Base-by-base conservation (phyloP, 2,888 invertebrate genomes). In the Phania funesta region DNA sequence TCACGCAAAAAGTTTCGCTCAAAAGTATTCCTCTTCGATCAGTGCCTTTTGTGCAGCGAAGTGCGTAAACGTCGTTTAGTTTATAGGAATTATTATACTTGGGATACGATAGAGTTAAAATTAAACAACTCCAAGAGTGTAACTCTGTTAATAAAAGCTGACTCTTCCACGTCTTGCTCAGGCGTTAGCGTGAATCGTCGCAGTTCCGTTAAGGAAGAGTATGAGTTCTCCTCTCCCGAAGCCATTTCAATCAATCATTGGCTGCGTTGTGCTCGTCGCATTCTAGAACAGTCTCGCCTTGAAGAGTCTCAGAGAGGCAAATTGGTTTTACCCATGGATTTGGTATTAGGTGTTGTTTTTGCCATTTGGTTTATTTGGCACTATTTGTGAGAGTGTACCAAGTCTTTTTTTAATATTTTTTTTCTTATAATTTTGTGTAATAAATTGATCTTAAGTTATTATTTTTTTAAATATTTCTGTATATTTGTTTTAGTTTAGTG, bases 21-120 rank as follows among this genome's bases (percentile, higher is more conserved):
- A 4, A 90, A 91, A 78, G 85, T 90, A 2, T 91, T 91, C 54
- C 87, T 91, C 8, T 91, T 91, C 78, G 91, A 91, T 68, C 88
- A 88, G 5, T 88, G 88, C 29, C 83, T 91, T 35, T 84, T 91
- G 3, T 91, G 90, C 83, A 88, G 90, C 2, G 91, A 91, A 86
- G 87, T 89, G 73, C 87, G 89, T 0, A 90, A 90, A 75, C 87
- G 87, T 26, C 87, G 89, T 0, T 74, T 91, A 29, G 85, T 87
- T 67, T 91, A 88, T 84, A 89, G 90, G 18, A 90, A 90, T 75
- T 87, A 89, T 75, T 90, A 88, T 80, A 84, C 87, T 41, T 89
- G 89, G 87, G 87, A 89, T 58, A 78, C 87, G 32, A 86, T 91
- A 80, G 91, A 90, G 75, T 76, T 90, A 70, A 88, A 88, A 74